Percentiles rank a stretch among this genome's conserved stretches.
Evolutionary conservation across 2,113 vertebrate species (phyloP).

Genomic region (Xiphorhynchus elegans): DNA sequence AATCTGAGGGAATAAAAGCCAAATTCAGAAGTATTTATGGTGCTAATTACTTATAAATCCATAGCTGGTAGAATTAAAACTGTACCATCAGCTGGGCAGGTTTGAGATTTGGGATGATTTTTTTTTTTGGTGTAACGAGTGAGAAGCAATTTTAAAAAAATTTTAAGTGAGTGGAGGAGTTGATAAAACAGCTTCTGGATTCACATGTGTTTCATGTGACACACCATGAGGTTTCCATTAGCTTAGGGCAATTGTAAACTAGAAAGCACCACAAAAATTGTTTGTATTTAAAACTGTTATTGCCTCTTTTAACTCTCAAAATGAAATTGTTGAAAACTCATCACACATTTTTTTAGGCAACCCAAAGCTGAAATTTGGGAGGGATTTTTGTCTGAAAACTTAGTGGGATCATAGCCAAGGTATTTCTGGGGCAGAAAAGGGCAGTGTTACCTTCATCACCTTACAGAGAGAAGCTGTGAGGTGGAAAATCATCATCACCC

Average conservation of each 20-base stretch:
- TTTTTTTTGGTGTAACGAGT: neutral
- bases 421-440: neutral
- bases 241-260: neutral
- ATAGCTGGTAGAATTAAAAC: neutral
- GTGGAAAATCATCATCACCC: neutral
- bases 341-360: rapidly evolving
- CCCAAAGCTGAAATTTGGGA: neutral
- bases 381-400: neutral
- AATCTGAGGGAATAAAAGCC: neutral
- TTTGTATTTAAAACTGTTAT: neutral
- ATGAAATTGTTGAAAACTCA: neutral
- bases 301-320: neutral
- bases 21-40: neutral
- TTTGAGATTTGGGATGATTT: neutral
- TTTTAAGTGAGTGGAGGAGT: neutral
- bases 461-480: neutral
- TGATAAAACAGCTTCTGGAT: neutral
- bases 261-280: neutral
- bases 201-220: neutral
- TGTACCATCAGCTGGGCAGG: neutral
- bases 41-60: neutral
- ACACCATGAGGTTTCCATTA: neutral
- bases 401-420: neutral
- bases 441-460: neutral
- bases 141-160: rapidly evolving